phyloP scores from a whole-genome alignment of 2,797 vertebrate genomes.

The Paramormyrops hopkinsi region DNA sequence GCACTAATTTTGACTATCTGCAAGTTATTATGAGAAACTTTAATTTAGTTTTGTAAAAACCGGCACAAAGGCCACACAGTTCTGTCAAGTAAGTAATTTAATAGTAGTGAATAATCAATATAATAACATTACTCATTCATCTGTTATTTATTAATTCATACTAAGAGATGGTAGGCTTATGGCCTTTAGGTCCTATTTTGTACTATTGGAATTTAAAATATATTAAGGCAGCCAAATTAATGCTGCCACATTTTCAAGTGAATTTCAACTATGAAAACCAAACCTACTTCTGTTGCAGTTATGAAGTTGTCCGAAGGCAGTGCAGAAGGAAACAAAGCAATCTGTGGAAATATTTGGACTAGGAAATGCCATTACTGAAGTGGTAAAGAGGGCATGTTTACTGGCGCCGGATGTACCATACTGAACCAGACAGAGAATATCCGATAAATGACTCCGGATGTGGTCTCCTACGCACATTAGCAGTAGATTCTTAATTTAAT shows the following conservation, averaged over 20 bases:
- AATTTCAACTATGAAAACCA: not conserved
- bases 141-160: slow-evolving; percentile 8
- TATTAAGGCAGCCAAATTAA: not conserved
- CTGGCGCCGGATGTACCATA: not conserved
- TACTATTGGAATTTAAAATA: not conserved
- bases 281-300: not conserved
- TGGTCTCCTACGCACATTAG: no score
- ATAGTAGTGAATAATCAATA: not conserved
- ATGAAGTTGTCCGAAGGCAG: not conserved
- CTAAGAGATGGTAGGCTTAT: not conserved
- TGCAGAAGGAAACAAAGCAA: not conserved
- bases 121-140: not conserved
- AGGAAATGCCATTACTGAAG: not conserved
- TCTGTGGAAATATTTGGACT: not conserved
- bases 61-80: not conserved
- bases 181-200: not conserved
- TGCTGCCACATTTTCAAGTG: not conserved
- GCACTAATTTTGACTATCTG: not conserved
- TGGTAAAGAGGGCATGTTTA: not conserved
- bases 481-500: no score
- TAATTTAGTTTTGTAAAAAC: not conserved
- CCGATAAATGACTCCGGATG: not conserved
- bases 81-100: not conserved
- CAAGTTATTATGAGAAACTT: not conserved
- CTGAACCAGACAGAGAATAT: not conserved